Base-by-base conservation (phyloP, 53 echinoderm and acorn worm species). In the Temnopleurus reevesii region DNA sequence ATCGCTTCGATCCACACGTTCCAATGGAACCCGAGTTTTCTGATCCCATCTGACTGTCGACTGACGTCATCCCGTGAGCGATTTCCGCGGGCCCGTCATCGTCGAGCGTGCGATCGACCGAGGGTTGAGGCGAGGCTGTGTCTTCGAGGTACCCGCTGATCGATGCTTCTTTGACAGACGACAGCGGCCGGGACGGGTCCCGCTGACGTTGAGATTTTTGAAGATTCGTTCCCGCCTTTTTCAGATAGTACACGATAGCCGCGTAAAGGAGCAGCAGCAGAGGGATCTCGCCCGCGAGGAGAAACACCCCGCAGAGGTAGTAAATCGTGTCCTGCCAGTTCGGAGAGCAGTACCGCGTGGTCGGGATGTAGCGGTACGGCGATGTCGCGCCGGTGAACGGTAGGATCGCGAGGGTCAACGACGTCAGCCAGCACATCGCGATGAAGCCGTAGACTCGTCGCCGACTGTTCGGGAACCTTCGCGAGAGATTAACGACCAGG, bases 401-500 rank as follows among this genome's bases (percentile, higher is more conserved):
- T 2, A 83, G 54, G 54, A 83, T 53, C 9, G 54, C 83, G 1
- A 36, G 17, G 19, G 29, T 53, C 28, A 83, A 36, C 28, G 83
- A 83, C 51, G 57, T 55, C 12, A 13, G 17, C 83, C 83, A 83
- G 0, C 55, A 33, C 19, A 56, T 35, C 17, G 57, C 56, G 36
- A 83, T 83, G 57, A 83, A 83, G 23, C 54, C 33, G 83, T 49
- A 54, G n/a, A 83, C 83, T 18, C 83, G 83, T 55, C 83, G 30
- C 30, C 55, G 31, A 17, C 23, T 55, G 27, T 21, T 55, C 51
- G 83, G 83, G 83, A 83, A 83, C 36, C 55, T 53, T 30, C 21
- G 83, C 17, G 83, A 83, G n/a, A 83, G 57, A 55, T 55, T 55
- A 56, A 83, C 57, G 55, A 53, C 83, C 57, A 83, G 83, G 83